Evolutionary conservation across 1,140 invertebrate species (phyloP), one percentile per base, ranked within the genome.

Genomic region (Campoletis sonorensis): DNA sequence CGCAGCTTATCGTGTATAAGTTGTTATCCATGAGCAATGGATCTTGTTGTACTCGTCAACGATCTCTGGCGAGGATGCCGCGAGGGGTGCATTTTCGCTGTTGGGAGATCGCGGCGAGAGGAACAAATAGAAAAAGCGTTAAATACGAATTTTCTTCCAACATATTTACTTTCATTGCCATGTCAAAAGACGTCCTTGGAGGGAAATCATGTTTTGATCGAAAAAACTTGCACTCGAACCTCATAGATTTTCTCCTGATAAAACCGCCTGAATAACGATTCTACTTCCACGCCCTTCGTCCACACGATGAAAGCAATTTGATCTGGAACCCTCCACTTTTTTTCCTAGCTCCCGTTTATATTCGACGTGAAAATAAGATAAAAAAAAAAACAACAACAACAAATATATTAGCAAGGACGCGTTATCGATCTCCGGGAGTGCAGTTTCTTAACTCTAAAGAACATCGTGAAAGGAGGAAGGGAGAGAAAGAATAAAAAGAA

Each of bases 211-310:
- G 13, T 45, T 45, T 11, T 10, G 83, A 86, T 85, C 27, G 37
- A 33, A 10, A 49, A 58, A 26, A 45, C 33, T 13, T 27, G 27
- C 18, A 21, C 23, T 45, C 27, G 4, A 45, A 37, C 49, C 23
- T n/a, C 18, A 73, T 80, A 88, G 88, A 89, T 89, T 81, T 75
- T 82, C 61, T 83, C 79, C 54, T 86, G 88, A 89, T 88, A 89
- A 86, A 85, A 72, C 71, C 40, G 70, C 27, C 51, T 75, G 71
- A 84, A 85, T 87, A 86, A 86, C 84, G 84, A 87, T 86, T 86
- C 84, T 86, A 84, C 87, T 86, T 81, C 82, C 27, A 75, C 7
- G 33, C 5, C 40, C 40, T 45, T 10, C 68, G 68, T 71, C 33
- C 18, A 30, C 30, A 71, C 30, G 30, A 40, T 71, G 30, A 71